Evolutionary conservation across 2,888 invertebrate genomes (phyloP).

Genomic region (Homarus gammarus): DNA sequence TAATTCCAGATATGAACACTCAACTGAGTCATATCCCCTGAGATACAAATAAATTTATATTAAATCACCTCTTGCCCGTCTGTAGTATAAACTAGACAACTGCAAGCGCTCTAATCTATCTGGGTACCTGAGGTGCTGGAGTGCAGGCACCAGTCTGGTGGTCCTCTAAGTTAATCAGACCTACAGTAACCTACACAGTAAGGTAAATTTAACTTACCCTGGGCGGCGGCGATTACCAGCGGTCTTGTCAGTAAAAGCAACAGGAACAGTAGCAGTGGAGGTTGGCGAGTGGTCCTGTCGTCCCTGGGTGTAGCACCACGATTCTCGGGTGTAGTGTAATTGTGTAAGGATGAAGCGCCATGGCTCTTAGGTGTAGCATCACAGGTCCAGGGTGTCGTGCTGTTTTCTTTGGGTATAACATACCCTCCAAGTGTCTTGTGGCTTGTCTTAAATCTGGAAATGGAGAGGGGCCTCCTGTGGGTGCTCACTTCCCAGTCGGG

Average conservation of each 20-base stretch:
- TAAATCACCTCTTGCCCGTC: no score
- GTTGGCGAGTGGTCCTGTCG: not conserved
- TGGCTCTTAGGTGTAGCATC: not conserved
- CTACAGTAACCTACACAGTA: no score
- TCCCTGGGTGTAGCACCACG: not conserved
- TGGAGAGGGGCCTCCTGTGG: not conserved
- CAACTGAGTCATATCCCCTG: no score
- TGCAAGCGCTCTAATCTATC: no score
- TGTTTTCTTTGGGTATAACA: not conserved
- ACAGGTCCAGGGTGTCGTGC: not conserved
- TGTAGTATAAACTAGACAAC: no score
- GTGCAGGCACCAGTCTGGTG: no score
- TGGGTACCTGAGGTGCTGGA: no score
- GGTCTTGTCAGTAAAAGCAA: not conserved
- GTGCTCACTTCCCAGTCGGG: not conserved
- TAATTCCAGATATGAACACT: no score
- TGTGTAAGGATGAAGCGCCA: not conserved
- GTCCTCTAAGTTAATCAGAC: no score
- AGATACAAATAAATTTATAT: no score
- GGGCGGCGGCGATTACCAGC: not conserved
- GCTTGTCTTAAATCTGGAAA: not conserved
- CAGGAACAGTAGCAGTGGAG: not conserved
- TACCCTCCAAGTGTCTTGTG: not conserved
- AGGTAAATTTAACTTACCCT: conserved; percentile 1
- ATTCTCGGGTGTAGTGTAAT: not conserved